Percentiles rank a stretch among this genome's conserved stretches.
phyloP scores from a whole-genome alignment of 92 coral and sea anemone species.

The Heteractis magnifica region DNA sequence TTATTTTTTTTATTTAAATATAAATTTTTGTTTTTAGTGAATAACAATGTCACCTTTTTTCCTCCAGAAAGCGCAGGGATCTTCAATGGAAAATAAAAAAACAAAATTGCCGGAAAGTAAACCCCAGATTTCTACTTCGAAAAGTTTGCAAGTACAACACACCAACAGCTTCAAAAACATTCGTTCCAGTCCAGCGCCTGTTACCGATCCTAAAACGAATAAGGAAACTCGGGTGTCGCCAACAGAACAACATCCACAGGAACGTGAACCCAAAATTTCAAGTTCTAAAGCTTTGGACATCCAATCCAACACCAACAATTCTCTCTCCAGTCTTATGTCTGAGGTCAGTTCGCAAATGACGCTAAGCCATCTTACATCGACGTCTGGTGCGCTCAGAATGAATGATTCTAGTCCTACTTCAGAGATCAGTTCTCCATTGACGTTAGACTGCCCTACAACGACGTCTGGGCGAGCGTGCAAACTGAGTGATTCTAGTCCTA shows the following conservation, averaged over 20 bases:
- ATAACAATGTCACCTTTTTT: too few species aligned
- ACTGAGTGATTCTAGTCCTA: slow-evolving; percentile 12
- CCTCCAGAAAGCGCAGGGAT: too few species aligned
- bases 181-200: not conserved
- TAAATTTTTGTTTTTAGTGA: too few species aligned
- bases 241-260: not conserved
- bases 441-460: not conserved
- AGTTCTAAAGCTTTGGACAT: too few species aligned
- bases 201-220: not conserved
- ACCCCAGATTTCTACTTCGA: not conserved
- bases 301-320: too few species aligned
- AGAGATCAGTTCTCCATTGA: not conserved
- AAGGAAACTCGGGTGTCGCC: not conserved
- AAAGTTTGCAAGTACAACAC: not conserved
- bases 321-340: too few species aligned
- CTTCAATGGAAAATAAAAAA: too few species aligned
- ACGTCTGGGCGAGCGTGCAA: not conserved
- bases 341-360: too few species aligned
- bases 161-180: not conserved
- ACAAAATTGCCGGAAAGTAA: not conserved
- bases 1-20: too few species aligned
- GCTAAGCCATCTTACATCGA: too few species aligned
- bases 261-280: too few species aligned
- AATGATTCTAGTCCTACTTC: not conserved
- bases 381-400: not conserved